Conservation (phyloP, 1,140 invertebrate genomes). For the Drosophila teissieri region DNA sequence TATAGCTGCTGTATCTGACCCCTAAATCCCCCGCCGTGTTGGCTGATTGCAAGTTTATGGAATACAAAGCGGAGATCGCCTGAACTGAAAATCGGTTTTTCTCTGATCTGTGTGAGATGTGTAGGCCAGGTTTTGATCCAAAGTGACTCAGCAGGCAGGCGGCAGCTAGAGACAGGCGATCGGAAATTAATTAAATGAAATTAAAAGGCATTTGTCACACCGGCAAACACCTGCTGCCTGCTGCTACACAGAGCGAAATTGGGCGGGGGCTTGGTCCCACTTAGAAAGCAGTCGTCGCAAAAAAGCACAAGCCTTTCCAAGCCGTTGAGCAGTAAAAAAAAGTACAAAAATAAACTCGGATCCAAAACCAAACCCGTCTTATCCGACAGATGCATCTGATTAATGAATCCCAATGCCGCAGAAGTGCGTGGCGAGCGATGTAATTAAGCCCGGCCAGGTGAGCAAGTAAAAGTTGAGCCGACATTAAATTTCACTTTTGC, state of each 20-base stretch:
- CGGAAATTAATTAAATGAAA: conserved; percentile 65
- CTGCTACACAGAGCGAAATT: conserved; percentile 11
- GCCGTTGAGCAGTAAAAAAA: conserved; percentile 24
- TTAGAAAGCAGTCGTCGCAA: conserved; percentile 28
- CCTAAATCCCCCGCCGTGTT: background rate
- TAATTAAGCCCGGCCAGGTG: conserved; percentile 63
- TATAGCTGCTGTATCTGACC: conserved; percentile 1
- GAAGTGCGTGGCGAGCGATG: conserved; percentile 74
- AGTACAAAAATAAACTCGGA: background rate
- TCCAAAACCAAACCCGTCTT: conserved; percentile 40
- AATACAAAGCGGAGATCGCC: conserved; percentile 24
- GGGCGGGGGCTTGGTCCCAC: too few relatives aligned
- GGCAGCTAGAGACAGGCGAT: conserved; percentile 18
- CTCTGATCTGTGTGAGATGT: background rate
- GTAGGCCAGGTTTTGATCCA: conserved; percentile 1
- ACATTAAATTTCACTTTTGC: conserved; percentile 75
- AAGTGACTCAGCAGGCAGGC: conserved; percentile 38
- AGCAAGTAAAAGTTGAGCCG: conserved; percentile 58
- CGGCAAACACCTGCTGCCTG: conserved; percentile 35
- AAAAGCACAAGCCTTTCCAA: conserved; percentile 12
- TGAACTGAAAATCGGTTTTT: conserved; percentile 20
- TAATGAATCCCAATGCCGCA: conserved; percentile 74
- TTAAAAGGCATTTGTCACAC: conserved; percentile 72
- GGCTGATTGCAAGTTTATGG: conserved; percentile 30
- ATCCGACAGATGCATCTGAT: conserved; percentile 82